These are phyloP conservation scores for Macrophya annulata DNA, from an alignment of 2,888 invertebrate genomes.

Conservation along the genomic window DNA sequence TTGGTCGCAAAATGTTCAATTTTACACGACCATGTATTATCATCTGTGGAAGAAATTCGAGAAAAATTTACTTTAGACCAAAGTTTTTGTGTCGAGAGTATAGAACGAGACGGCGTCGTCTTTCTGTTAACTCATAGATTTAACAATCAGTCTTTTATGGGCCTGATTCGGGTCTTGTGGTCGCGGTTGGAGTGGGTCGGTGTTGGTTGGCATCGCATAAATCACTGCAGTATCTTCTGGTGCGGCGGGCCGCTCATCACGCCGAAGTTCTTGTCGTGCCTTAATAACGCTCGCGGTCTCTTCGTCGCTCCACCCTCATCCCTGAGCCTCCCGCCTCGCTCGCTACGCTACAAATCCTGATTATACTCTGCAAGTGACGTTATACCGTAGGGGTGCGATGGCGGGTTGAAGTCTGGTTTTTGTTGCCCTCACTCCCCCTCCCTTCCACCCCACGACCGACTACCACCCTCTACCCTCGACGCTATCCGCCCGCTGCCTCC, in stretches of 20 bases:
- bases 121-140: not conserved
- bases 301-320: constrained; percentile 63
- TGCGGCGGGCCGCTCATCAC: constrained; percentile 77
- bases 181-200: constrained; percentile 25
- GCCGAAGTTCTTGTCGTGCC: constrained; percentile 79
- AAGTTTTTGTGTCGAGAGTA: not conserved
- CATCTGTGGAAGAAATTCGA: not conserved
- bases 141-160: constrained; percentile 23
- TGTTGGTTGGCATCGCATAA: constrained; percentile 74
- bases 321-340: constrained; percentile 61
- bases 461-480: constrained; percentile 59
- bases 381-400: constrained; percentile 75
- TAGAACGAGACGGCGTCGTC: not conserved
- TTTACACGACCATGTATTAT: not conserved
- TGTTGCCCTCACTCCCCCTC: constrained; percentile 71
- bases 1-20: not conserved
- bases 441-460: constrained; percentile 54
- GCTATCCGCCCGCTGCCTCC: constrained; percentile 51
- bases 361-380: constrained; percentile 81
- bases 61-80: not conserved
- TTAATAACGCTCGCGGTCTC: constrained; percentile 78
- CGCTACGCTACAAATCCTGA: constrained; percentile 80
- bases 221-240: constrained; percentile 78
- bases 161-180: not conserved
- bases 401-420: constrained; percentile 77